Percentiles rank a stretch among this genome's conserved stretches.
Evolutionary conservation across 2,113 vertebrate genomes (phyloP).

Genomic region (Menidia beryllina): DNA sequence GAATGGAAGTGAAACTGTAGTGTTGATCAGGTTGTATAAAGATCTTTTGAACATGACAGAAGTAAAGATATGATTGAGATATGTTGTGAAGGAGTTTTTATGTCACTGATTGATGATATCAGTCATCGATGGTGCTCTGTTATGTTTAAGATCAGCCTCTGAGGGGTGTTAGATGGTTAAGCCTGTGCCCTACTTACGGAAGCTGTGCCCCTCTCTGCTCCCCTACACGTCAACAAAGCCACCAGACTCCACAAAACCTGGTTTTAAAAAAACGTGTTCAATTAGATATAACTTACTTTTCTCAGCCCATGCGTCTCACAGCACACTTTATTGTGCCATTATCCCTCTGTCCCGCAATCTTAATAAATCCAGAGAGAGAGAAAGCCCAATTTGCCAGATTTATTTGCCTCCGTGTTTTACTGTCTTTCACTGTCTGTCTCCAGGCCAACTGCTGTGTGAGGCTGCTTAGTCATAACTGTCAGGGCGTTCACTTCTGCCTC

Average conservation of each 20-base stretch:
- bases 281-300: constrained; percentile 33
- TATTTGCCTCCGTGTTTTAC: constrained; percentile 43
- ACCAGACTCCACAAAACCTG: too few relatives aligned
- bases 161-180: too few relatives aligned
- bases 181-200: too few relatives aligned
- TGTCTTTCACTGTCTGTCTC: constrained; percentile 37
- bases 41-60: too few relatives aligned
- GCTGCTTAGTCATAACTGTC: constrained; percentile 44
- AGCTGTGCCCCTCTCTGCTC: too few relatives aligned
- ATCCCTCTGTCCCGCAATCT: constrained; percentile 53
- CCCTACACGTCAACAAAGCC: too few relatives aligned
- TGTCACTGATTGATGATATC: background rate
- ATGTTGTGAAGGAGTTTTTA: background rate
- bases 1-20: too few relatives aligned
- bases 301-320: constrained; percentile 46
- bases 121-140: constrained; percentile 14
- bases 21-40: too few relatives aligned
- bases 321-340: constrained; percentile 60
- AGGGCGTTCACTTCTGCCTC: constrained; percentile 56
- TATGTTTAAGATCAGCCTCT: too few relatives aligned
- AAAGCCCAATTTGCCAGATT: constrained; percentile 57
- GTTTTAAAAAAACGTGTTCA: background rate
- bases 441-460: constrained; percentile 27
- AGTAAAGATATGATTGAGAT: too few relatives aligned
- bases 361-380: constrained; percentile 58